Evolutionary conservation across 1,140 invertebrate genomes (phyloP).

Genomic region (Luehdorfia chinensis): DNA sequence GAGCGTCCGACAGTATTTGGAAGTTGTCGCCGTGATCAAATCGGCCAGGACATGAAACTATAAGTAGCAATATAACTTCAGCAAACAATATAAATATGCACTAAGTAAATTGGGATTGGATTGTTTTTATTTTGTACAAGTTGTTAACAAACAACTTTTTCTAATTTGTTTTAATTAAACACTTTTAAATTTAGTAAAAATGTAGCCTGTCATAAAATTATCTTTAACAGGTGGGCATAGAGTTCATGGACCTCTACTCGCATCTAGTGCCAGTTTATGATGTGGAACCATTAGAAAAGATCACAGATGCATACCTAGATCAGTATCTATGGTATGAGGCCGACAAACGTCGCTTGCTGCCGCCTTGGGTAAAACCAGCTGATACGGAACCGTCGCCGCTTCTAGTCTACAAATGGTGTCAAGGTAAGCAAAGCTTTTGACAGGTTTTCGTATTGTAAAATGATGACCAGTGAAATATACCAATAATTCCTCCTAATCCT

Average conservation of each 20-base stretch:
- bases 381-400: conserved; percentile 99
- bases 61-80: no score
- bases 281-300: conserved; percentile 99
- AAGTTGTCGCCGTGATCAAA: no score
- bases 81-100: no score
- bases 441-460: background rate
- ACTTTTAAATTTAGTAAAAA: no score
- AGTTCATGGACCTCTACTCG: conserved; percentile 99
- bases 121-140: no score
- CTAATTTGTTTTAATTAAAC: no score
- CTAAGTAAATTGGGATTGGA: no score
- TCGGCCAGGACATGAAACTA: no score
- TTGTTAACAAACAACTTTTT: no score
- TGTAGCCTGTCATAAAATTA: no score
- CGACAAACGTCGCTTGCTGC: conserved; percentile 97
- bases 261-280: conserved; percentile 99
- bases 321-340: conserved; percentile 99
- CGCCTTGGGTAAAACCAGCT: conserved; percentile 99
- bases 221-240: conserved; percentile 93
- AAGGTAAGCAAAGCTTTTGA: conserved; percentile 83
- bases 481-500: no score
- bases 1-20: no score
- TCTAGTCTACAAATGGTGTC: conserved; percentile 99
- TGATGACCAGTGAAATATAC: background rate
- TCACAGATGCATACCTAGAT: conserved; percentile 99